Percentiles rank a stretch among this genome's conserved stretches.
These are phyloP conservation scores for Zootoca vivipara DNA, from an alignment of 2,113 vertebrate genomes.

Conservation along the genomic window DNA sequence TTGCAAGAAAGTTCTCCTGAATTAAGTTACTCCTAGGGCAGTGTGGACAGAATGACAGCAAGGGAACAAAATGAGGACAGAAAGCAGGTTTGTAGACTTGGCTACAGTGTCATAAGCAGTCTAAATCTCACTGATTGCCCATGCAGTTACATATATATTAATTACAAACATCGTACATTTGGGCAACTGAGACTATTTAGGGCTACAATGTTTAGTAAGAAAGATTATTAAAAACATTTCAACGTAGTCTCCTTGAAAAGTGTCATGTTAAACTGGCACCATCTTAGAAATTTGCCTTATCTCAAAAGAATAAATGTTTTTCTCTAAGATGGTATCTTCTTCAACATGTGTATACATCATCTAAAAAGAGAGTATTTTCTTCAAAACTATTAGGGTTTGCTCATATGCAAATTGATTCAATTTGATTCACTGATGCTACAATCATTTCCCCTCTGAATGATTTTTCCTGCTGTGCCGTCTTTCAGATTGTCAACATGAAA, in stretches of 20 bases:
- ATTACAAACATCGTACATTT: background rate
- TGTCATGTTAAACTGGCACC: background rate
- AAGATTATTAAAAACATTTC: background rate
- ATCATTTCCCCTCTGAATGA: too few relatives aligned
- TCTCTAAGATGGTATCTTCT: background rate
- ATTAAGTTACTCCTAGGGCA: too few relatives aligned
- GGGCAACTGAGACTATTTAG: background rate
- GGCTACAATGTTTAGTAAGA: background rate
- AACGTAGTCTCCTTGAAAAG: background rate
- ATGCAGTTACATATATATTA: background rate
- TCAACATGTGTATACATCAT: background rate
- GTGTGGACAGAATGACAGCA: background rate
- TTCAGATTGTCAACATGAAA: too few relatives aligned
- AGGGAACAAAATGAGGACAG: background rate
- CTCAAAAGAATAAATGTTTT: background rate
- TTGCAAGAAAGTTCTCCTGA: background rate
- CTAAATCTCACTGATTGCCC: background rate
- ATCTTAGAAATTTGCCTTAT: background rate
- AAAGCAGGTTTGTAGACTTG: background rate
- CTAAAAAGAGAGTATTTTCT: background rate
- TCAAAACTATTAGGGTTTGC: background rate
- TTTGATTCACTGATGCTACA: background rate
- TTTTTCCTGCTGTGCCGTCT: too few relatives aligned
- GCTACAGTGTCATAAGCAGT: background rate
- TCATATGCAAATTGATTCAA: background rate